phyloP scores from a whole-genome alignment of 2,888 invertebrate species.

The Campoplex nolae region DNA sequence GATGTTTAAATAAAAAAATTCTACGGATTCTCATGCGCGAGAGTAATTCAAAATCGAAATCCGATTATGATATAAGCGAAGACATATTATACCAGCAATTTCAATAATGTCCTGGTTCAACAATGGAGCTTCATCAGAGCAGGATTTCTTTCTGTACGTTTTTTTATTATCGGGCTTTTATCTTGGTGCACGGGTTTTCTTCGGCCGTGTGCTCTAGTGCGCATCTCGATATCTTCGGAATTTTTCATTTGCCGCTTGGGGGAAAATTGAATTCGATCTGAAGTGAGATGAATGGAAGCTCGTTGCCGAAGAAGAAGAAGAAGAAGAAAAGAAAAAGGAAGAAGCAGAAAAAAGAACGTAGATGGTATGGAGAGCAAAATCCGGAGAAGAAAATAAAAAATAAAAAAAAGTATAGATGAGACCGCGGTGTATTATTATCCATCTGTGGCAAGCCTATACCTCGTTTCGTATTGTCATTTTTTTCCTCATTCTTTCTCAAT shows the following conservation, averaged over 20 bases:
- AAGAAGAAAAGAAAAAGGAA: background rate
- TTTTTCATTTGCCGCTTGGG: conserved; percentile 55
- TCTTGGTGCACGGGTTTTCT: background rate
- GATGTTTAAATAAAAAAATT: background rate
- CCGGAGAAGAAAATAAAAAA: conserved; percentile 3
- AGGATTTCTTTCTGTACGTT: conserved; percentile 14
- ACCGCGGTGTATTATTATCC: conserved; percentile 40
- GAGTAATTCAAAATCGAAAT: background rate
- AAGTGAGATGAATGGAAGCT: conserved; percentile 49
- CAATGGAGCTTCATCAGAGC: conserved; percentile 63
- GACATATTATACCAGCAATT: conserved; percentile 47
- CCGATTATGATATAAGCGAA: background rate
- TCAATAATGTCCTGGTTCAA: conserved; percentile 65
- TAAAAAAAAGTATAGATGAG: conserved; percentile 22
- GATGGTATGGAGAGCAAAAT: conserved; percentile 30
- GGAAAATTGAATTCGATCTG: conserved; percentile 42
- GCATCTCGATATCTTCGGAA: conserved; percentile 55
- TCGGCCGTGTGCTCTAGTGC: background rate
- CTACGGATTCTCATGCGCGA: background rate
- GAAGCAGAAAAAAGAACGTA: conserved; percentile 4
- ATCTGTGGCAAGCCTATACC: conserved; percentile 28
- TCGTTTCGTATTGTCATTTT: conserved; percentile 16
- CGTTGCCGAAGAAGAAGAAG: background rate
- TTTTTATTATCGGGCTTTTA: conserved; percentile 13
- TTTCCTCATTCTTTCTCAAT: background rate